A percentile compares a stretch with the other conserved stretches of the same genome.
These are phyloP conservation scores for Tuta absoluta DNA, from an alignment of 2,888 invertebrate genomes.

Conservation along the genomic window DNA sequence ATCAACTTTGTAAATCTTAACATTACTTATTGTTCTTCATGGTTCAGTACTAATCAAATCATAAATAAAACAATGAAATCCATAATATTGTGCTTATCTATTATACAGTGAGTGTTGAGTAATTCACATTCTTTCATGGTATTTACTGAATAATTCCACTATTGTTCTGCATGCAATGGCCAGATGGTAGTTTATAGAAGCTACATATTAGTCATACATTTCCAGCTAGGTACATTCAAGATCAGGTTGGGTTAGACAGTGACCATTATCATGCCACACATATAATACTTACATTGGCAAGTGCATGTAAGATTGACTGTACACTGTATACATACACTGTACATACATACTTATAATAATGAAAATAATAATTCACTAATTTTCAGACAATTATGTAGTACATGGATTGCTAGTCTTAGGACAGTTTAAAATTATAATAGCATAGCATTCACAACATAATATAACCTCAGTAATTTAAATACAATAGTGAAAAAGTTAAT, in stretches of 20 bases:
- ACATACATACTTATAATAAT: too few species aligned
- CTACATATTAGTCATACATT: constrained; percentile 9
- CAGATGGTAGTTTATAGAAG: not conserved
- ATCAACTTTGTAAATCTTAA: not conserved
- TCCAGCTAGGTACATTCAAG: too few species aligned
- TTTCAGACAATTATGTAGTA: too few species aligned
- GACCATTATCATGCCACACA: not conserved
- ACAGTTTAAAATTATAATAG: too few species aligned
- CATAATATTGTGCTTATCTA: constrained; percentile 9
- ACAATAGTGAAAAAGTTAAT: too few species aligned
- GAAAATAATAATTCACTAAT: too few species aligned
- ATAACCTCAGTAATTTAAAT: too few species aligned
- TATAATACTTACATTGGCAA: too few species aligned
- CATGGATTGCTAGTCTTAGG: too few species aligned
- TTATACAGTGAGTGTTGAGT: not conserved
- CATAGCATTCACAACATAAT: too few species aligned
- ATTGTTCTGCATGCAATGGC: constrained; percentile 16
- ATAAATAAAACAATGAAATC: constrained; percentile 7
- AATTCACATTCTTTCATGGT: constrained; percentile 19
- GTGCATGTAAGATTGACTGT: too few species aligned
- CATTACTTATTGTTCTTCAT: constrained; percentile 1
- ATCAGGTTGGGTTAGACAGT: not conserved
- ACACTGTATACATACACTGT: too few species aligned
- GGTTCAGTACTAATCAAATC: constrained; percentile 1
- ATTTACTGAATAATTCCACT: not conserved